phyloP scores from a whole-genome alignment of 2,113 vertebrate species.

The Tretioscincus oriximinensis region DNA sequence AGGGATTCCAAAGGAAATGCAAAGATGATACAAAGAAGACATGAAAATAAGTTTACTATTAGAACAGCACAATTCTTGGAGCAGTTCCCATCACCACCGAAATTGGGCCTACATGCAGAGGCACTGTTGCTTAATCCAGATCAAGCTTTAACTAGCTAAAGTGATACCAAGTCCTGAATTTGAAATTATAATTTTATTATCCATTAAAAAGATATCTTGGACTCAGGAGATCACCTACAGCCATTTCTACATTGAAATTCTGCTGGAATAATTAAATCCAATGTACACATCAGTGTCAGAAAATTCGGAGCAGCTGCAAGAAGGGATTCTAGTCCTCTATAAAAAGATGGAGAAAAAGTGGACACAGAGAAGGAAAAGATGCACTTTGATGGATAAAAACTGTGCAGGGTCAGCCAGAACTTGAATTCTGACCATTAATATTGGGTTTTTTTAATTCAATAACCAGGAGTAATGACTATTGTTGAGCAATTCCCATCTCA shows the following conservation, averaged over 20 bases:
- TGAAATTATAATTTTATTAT: background rate
- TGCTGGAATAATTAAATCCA: background rate
- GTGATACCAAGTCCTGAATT: background rate
- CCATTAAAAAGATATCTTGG: background rate
- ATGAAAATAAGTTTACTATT: too few relatives aligned
- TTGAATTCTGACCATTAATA: slow-evolving; percentile 33
- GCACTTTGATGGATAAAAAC: slow-evolving; percentile 17
- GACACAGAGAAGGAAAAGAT: background rate
- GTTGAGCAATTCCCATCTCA: background rate
- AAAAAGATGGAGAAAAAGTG: accelerated
- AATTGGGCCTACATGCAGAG: too few relatives aligned
- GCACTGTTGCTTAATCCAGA: background rate
- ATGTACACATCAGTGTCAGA: background rate
- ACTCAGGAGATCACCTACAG: accelerated
- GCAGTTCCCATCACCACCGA: too few relatives aligned
- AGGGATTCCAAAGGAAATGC: too few relatives aligned
- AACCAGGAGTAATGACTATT: slow-evolving; percentile 37
- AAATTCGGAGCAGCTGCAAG: background rate
- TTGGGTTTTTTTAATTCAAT: slow-evolving; percentile 27
- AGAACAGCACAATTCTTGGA: too few relatives aligned
- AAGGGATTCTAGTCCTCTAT: background rate
- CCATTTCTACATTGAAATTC: background rate
- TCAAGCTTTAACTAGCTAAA: background rate
- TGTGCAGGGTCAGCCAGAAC: slow-evolving; percentile 33
- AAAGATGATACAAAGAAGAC: too few relatives aligned